phyloP scores from a whole-genome alignment of 2,888 invertebrate genomes.

The Leucoma salicis region DNA sequence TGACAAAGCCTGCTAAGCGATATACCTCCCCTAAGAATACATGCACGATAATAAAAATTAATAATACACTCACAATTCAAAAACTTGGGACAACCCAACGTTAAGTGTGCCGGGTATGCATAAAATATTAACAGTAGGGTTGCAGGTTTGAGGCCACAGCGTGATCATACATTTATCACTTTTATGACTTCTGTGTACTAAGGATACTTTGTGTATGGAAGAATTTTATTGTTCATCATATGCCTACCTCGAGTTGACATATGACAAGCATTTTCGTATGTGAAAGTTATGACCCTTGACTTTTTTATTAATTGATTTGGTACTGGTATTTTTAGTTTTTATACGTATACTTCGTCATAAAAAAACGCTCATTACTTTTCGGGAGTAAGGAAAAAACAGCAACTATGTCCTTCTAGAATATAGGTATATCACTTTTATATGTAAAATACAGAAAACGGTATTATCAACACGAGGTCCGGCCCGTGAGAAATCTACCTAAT shows the following conservation, averaged over 20 bases:
- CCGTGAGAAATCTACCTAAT: not conserved
- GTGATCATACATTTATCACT: conserved; percentile 26
- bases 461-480: too few relatives aligned
- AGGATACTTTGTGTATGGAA: not conserved
- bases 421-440: too few relatives aligned
- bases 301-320: too few relatives aligned
- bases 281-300: too few relatives aligned
- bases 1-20: not conserved
- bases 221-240: not conserved
- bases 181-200: conserved; percentile 17
- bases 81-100: conserved; percentile 18
- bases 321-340: too few relatives aligned
- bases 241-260: too few relatives aligned
- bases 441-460: too few relatives aligned
- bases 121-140: conserved; percentile 19
- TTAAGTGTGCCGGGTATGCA: conserved; percentile 20
- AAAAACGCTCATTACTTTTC: too few relatives aligned
- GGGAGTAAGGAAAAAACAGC: too few relatives aligned
- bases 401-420: too few relatives aligned
- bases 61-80: conserved; percentile 30
- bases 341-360: too few relatives aligned
- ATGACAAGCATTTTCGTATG: too few relatives aligned
- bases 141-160: conserved; percentile 14
- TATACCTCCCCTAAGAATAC: not conserved
- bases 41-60: conserved; percentile 19